Conservation (phyloP, 2,113 vertebrate species). For the Chaenogobius annularis region DNA sequence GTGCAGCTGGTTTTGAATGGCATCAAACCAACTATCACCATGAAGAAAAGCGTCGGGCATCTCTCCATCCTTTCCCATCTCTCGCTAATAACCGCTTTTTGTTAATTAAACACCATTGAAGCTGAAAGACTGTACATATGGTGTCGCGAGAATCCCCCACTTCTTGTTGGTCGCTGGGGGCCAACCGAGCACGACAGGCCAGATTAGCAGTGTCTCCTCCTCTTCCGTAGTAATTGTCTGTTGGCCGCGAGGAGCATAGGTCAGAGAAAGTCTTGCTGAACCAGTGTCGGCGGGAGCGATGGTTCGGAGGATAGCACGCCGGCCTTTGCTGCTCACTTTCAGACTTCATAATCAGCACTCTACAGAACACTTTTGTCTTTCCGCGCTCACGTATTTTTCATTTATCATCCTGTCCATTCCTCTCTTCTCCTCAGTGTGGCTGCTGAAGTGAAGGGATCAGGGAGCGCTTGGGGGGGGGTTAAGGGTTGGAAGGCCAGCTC, state of each 20-base stretch:
- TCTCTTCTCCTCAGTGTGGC: conserved; percentile 34
- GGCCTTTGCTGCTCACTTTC: conserved; percentile 27
- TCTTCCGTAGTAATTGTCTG: conserved; percentile 50
- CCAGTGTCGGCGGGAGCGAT: conserved; percentile 7
- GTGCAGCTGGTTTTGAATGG: conserved; percentile 64
- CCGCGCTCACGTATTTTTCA: background rate
- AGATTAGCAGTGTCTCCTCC: conserved; percentile 61
- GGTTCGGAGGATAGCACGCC: conserved; percentile 27
- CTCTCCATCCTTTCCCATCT: background rate
- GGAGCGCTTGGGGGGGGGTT: conserved; percentile 41
- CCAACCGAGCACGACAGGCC: conserved; percentile 41
- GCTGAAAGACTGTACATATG: background rate
- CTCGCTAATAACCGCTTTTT: conserved; percentile 4
- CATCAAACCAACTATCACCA: conserved; percentile 20
- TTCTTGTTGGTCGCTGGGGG: conserved; percentile 36
- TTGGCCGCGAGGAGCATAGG: conserved; percentile 57
- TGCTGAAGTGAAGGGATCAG: conserved; percentile 40
- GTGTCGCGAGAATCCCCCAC: conserved; percentile 22
- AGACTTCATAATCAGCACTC: conserved; percentile 30
- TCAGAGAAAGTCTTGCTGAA: conserved; percentile 39
- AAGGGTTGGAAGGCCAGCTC: conserved; percentile 65
- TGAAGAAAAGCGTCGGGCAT: conserved; percentile 24
- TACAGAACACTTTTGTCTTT: conserved; percentile 9
- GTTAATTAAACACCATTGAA: conserved; percentile 9
- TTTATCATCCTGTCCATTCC: conserved; percentile 12